Base-by-base conservation (phyloP, 2,888 invertebrate species). In the Neoascia interrupta region DNA sequence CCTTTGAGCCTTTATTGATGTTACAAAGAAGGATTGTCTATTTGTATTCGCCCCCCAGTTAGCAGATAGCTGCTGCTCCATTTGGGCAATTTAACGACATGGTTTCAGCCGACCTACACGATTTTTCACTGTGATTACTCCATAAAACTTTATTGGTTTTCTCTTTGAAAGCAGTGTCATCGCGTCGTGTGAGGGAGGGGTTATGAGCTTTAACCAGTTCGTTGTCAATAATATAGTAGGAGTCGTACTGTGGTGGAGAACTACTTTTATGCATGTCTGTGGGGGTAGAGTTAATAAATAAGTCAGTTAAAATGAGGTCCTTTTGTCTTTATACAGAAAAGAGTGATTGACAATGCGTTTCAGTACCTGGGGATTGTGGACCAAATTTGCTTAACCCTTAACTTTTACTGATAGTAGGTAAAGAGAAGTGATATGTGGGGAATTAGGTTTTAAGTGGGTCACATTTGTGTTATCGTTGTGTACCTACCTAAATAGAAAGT, bases 121-220 rank as follows among this genome's bases (percentile, higher is more conserved):
- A 72, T 68, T 61, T 56, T 79, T 68, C 61, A 61, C 41, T 51
- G 31, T 79, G 79, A 79, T 73, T 66, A 68, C 54, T 54, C 73
- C 54, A 79, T 73, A 72, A 66, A 72, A 79, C 60, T 79, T 56
- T 61, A 79, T 72, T 51, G 66, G 60, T 64, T 70, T 63, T 45
- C 18, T 60, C 31, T 56, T 28, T 15, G 31, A 28, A 3, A 34
- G 41, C 41, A n/a, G n/a, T n/a, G n/a, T n/a, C n/a, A n/a, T n/a
- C n/a, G n/a, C n/a, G n/a, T n/a, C n/a, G n/a, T n/a, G n/a, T n/a
- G n/a, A n/a, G 1, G 47, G 23, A 5, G 18, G 4, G 8, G 61
- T n/a, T 16, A n/a, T n/a, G n/a, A n/a, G n/a, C n/a, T n/a, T n/a
- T n/a, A n/a, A n/a, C n/a, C n/a, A n/a, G n/a, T n/a, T n/a, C n/a